These are phyloP conservation scores for Pelodiscus sinensis DNA, from an alignment of 2,113 vertebrate genomes.

Conservation along the genomic window DNA sequence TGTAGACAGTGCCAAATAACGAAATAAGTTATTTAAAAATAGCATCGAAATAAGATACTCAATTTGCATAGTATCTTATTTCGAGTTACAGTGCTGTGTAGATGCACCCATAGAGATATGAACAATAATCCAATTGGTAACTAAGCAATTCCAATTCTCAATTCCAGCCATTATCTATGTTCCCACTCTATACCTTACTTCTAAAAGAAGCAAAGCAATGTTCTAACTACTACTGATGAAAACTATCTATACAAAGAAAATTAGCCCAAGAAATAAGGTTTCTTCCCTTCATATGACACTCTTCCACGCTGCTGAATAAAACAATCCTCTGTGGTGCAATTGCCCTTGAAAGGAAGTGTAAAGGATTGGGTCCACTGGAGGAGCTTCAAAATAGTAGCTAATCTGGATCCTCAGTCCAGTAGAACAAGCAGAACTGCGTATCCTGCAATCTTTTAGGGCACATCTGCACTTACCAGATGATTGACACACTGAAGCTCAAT, in stretches of 20 bases:
- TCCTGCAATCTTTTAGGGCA: background rate
- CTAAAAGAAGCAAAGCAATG: background rate
- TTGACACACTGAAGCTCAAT: too few species aligned
- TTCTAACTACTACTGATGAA: background rate
- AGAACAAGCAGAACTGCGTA: background rate
- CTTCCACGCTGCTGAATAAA: background rate
- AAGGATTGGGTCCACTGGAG: background rate
- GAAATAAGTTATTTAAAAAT: too few species aligned
- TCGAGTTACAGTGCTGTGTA: too few species aligned
- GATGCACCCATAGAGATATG: background rate
- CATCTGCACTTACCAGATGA: too few species aligned
- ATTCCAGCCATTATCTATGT: background rate
- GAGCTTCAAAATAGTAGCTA: background rate
- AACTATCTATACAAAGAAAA: background rate
- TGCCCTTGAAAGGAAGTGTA: background rate
- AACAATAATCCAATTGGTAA: background rate
- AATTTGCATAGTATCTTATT: too few species aligned
- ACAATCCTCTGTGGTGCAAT: background rate
- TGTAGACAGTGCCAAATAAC: too few species aligned
- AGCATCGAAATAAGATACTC: too few species aligned
- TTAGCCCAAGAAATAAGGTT: background rate
- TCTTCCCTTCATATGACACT: background rate
- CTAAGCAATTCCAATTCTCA: background rate
- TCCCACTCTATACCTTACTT: background rate
- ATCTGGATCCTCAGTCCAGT: background rate